Conservation (phyloP, 2,113 vertebrate species). For the Microcebus tavaratra region DNA sequence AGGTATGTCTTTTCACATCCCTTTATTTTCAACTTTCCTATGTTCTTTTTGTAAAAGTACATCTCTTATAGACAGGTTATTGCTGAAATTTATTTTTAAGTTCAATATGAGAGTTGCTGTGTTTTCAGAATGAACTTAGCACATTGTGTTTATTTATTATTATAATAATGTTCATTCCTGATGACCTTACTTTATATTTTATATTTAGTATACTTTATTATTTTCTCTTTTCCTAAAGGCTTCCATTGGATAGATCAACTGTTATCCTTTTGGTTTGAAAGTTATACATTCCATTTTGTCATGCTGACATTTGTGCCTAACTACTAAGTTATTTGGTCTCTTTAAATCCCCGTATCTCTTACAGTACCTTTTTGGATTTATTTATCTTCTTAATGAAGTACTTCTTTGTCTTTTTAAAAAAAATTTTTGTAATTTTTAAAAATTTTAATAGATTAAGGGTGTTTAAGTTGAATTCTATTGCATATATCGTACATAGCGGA, state of each 20-base stretch:
- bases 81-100: conserved; percentile 27
- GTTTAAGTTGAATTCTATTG: too few relatives aligned
- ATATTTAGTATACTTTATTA: not conserved
- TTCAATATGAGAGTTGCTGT: not conserved
- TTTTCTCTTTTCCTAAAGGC: not conserved
- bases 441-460: too few relatives aligned
- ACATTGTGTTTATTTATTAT: not conserved
- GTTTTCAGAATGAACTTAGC: not conserved
- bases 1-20: not conserved
- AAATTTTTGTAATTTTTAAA: too few relatives aligned
- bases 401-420: not conserved
- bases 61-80: not conserved
- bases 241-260: not conserved
- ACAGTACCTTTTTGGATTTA: not conserved
- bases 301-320: not conserved
- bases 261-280: not conserved
- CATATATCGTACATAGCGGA: too few relatives aligned
- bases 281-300: not conserved
- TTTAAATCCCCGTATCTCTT: not conserved
- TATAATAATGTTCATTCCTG: not conserved
- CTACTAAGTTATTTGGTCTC: not conserved
- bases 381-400: not conserved
- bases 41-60: not conserved
- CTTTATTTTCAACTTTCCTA: not conserved
- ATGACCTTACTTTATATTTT: not conserved